Evolutionary conservation across 1,140 invertebrate genomes (phyloP), one percentile per base, ranked within the genome.

Genomic region (Drosophila lacertosa): DNA sequence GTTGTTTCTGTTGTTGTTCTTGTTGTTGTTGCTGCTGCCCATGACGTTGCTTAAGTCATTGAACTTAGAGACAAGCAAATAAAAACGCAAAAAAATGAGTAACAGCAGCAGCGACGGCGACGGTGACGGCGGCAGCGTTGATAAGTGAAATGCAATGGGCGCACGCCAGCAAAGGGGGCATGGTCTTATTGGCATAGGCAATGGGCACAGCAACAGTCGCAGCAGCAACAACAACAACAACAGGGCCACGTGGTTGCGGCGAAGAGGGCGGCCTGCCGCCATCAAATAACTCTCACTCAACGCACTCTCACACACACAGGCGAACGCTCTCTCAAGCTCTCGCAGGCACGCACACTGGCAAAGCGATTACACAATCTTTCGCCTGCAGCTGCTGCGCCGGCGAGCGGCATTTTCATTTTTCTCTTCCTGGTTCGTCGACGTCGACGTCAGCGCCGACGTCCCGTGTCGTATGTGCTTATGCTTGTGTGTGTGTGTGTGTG

Each of bases 31-130:
- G 66, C 54, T 62, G 74, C 50, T 88, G 83, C 78, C 84, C 79
- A 80, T 89, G 84, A 89, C 83, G 83, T 82, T 88, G 71, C 69
- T 66, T 60, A 75, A 89, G 84, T 89, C 84, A 89, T 89, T 89
- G 84, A 89, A 89, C 84, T 84, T 89, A 84, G 67, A 84, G 65
- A 63, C 48, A 54, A 68, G 70, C 35, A 80, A 86, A 86, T 71
- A 86, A 66, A 83, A 80, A 71, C 42, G 66, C 80, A 54, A 66
- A 55, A 57, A 58, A 39, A 58, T 54, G 39, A 63, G 64, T 66
- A 53, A 26, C 15, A 35, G 60, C 55, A 48, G 67, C 53, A 29
- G 54, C 65, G 32, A 29, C 37, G 5, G 47, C 13, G n/a, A n/a
- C 40, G 16, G 20, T 24, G 42, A 3, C 4, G 16, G 4, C 29